Evolutionary conservation across 2,113 vertebrate genomes (phyloP).

Genomic region (Dolichallabes microphthalmus): DNA sequence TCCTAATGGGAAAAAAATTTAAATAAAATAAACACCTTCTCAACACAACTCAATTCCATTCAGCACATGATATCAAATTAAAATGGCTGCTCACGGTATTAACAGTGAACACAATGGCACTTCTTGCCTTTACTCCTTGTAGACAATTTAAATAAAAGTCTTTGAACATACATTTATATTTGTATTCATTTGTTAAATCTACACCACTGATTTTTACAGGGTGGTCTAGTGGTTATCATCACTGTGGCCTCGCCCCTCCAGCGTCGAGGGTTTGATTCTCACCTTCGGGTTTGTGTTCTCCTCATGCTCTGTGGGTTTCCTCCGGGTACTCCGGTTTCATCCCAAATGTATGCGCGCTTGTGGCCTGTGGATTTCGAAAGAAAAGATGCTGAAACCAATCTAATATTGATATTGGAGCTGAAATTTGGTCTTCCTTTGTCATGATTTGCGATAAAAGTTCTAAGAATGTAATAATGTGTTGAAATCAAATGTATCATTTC

Average conservation of each 20-base stretch:
- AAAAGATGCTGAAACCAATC: too few species aligned
- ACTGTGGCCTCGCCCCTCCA: too few species aligned
- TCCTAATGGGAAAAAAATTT: neutral
- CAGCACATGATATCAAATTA: neutral
- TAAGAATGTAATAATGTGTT: neutral
- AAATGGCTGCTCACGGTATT: neutral
- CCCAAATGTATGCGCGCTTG: too few species aligned
- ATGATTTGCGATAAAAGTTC: neutral
- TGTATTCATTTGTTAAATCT: neutral
- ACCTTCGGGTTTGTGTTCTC: too few species aligned
- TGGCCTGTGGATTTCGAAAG: too few species aligned
- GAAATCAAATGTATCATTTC: neutral
- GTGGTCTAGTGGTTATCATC: too few species aligned
- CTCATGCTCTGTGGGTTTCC: too few species aligned
- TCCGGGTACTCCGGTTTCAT: too few species aligned
- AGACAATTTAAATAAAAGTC: neutral
- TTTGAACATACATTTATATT: neutral
- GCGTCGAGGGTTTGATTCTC: too few species aligned
- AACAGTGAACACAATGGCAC: neutral
- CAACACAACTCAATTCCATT: neutral
- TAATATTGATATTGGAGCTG: too few species aligned
- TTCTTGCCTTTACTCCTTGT: neutral
- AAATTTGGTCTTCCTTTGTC: neutral
- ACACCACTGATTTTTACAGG: neutral
- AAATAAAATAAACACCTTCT: neutral